Evolutionary conservation across 2,797 vertebrate species (phyloP).

Genomic region (Cryptoblepharus egeriae): DNA sequence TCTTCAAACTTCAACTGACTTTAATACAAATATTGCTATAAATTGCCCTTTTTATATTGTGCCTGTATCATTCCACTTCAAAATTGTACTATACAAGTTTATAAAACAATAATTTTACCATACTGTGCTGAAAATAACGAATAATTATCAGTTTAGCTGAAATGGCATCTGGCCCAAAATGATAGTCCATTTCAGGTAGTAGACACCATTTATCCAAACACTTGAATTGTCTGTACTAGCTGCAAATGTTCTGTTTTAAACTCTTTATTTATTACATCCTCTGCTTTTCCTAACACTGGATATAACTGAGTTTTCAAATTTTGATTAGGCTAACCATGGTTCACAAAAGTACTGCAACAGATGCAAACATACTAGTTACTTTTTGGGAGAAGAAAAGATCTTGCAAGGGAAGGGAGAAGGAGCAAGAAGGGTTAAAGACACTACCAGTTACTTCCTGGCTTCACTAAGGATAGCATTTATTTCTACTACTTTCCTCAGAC

Average conservation of each 20-base stretch:
- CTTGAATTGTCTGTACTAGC: not conserved
- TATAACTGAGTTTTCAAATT: not conserved
- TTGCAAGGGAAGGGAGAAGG: not conserved
- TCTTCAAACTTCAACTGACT: not conserved
- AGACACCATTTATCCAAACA: not conserved
- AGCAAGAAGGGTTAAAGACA: not conserved
- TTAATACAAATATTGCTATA: constrained; percentile 16
- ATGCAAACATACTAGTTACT: not conserved
- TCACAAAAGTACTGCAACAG: not conserved
- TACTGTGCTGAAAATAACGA: not conserved
- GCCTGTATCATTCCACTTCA: not conserved
- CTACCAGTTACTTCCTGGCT: not conserved
- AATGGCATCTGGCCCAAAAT: not conserved
- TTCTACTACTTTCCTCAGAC: not conserved
- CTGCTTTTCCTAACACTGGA: not conserved
- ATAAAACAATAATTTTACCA: not conserved
- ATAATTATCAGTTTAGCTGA: not conserved
- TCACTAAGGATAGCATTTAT: not conserved
- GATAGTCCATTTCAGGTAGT: not conserved
- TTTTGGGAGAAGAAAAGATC: too few relatives aligned
- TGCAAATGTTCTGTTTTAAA: not conserved
- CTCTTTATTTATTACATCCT: not conserved
- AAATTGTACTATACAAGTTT: not conserved
- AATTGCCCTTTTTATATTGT: not conserved
- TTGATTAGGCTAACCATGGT: not conserved